A percentile compares a stretch with the other conserved stretches of the same genome.
Conservation (phyloP, 2,888 invertebrate species). For the Lasioglossum figueresi region DNA sequence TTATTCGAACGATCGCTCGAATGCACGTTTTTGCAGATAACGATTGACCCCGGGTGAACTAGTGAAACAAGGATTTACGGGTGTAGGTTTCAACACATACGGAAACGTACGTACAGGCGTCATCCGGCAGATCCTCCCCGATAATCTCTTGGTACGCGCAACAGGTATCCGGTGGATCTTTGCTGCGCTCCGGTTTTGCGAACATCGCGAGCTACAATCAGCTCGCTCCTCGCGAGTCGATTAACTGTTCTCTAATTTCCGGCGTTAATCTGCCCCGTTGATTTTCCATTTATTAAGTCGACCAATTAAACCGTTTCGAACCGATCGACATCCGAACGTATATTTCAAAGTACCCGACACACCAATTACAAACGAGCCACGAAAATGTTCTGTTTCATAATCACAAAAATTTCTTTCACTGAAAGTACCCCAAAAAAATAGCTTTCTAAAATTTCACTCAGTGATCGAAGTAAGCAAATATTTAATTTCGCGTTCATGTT, state of each 20-base stretch:
- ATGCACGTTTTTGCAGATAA: neutral
- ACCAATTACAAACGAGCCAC: neutral
- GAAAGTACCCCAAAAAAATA: neutral
- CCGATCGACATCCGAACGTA: neutral
- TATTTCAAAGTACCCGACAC: neutral
- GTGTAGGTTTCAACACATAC: constrained; percentile 32
- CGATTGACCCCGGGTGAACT: neutral
- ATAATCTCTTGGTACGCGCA: constrained; percentile 50
- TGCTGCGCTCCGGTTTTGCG: constrained; percentile 30
- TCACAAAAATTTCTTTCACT: neutral
- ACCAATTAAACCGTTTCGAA: neutral
- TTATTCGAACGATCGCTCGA: neutral
- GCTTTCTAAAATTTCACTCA: neutral
- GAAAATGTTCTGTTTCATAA: neutral
- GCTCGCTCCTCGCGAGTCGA: constrained; percentile 3
- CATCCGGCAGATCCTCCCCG: constrained; percentile 58
- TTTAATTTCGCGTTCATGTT: neutral
- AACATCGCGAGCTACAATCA: constrained; percentile 39
- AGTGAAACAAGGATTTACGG: constrained; percentile 44
- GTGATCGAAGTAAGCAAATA: neutral
- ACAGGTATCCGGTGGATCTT: constrained; percentile 56
- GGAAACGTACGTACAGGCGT: constrained; percentile 51
- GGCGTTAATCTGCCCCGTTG: neutral
- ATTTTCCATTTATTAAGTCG: neutral
- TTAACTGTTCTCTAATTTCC: constrained; percentile 23